Evolutionary conservation across 1,140 invertebrate species (phyloP).

Genomic region (Drosophila dunni): DNA sequence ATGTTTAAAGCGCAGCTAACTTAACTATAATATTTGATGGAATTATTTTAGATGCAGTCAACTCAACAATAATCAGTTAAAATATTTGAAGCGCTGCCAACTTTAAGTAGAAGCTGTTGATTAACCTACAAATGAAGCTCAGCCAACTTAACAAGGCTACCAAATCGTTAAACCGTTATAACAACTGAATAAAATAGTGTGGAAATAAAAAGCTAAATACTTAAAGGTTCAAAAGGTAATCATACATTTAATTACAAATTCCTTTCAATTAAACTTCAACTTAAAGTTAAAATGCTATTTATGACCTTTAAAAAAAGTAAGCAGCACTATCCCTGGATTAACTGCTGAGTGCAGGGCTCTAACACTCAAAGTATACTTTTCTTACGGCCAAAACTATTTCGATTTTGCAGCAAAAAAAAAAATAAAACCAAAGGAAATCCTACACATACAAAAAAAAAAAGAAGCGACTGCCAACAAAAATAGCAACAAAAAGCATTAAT

Average conservation of each 20-base stretch:
- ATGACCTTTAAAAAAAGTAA: constrained; percentile 6
- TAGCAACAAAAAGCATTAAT: constrained; percentile 71
- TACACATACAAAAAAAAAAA: constrained; percentile 5
- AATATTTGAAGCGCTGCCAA: too few relatives aligned
- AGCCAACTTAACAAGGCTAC: background rate
- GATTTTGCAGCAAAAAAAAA: constrained; percentile 2
- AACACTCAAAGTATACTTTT: background rate
- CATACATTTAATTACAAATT: too few relatives aligned
- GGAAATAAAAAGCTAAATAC: too few relatives aligned
- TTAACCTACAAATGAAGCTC: background rate
- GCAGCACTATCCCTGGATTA: background rate
- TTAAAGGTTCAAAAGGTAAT: too few relatives aligned
- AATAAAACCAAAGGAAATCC: constrained; percentile 23
- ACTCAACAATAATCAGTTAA: too few relatives aligned
- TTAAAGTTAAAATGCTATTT: background rate
- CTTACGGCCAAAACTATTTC: constrained; percentile 20
- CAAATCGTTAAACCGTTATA: too few relatives aligned
- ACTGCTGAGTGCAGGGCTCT: background rate
- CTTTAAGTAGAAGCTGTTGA: too few relatives aligned
- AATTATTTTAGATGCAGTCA: too few relatives aligned
- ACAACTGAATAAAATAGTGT: background rate
- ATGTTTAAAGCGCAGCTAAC: too few relatives aligned
- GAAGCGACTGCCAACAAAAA: constrained; percentile 22
- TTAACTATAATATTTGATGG: too few relatives aligned
- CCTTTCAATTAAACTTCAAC: background rate